These are phyloP conservation scores for Myrmecobius fasciatus DNA, from an alignment of 2,113 vertebrate genomes.

Conservation along the genomic window DNA sequence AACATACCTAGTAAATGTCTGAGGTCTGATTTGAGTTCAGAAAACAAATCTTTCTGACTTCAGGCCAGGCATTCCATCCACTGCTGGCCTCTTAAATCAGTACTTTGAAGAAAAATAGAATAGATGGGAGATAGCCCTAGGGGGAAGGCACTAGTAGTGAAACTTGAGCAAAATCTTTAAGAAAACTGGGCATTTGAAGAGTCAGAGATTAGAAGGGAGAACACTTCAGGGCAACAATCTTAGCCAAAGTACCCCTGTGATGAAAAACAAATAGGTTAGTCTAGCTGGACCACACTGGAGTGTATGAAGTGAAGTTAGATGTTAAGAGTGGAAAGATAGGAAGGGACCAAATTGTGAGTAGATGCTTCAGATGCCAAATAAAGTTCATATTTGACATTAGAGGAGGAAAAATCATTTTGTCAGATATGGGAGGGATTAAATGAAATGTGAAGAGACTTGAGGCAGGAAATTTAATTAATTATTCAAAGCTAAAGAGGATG, in stretches of 20 bases:
- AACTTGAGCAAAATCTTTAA: neutral
- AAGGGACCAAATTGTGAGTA: neutral
- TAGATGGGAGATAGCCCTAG: neutral
- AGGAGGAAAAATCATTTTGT: neutral
- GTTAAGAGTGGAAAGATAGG: neutral
- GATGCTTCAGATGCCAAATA: neutral
- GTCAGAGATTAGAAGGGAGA: neutral
- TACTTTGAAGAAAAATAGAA: neutral
- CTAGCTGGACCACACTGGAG: neutral
- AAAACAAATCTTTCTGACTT: neutral
- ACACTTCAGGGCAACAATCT: neutral
- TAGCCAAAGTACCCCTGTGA: neutral
- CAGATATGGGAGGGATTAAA: neutral
- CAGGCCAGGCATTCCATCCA: too few relatives aligned
- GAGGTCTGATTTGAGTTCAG: neutral
- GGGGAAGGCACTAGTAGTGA: neutral
- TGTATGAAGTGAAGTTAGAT: neutral
- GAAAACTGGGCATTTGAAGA: neutral
- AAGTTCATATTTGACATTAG: neutral
- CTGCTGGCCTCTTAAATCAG: neutral
- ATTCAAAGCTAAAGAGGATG: neutral
- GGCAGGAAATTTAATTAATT: neutral
- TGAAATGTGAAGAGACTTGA: neutral
- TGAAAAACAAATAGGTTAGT: neutral
- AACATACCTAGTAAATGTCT: neutral